These are phyloP conservation scores for Heliopora coerulea DNA, from an alignment of 92 coral and sea anemone genomes.

Conservation along the genomic window DNA sequence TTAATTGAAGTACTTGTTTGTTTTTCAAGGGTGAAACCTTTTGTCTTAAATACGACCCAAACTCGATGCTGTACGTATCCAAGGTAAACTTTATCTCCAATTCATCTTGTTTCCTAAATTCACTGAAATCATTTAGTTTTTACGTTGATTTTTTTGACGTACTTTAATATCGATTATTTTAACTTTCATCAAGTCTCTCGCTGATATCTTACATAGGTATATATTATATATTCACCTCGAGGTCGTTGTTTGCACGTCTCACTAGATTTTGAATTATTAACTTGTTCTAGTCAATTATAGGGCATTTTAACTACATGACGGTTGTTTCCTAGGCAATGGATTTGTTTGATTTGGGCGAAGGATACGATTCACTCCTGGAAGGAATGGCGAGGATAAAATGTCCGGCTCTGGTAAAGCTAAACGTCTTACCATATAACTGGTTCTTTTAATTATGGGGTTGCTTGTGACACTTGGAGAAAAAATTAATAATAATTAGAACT, in stretches of 20 bases:
- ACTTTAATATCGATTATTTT: neutral
- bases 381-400: conserved; percentile 81
- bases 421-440: too few relatives aligned
- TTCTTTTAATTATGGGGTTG: too few relatives aligned
- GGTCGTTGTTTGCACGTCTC: too few relatives aligned
- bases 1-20: neutral
- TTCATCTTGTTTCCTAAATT: too few relatives aligned
- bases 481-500: too few relatives aligned
- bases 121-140: too few relatives aligned
- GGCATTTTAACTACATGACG: too few relatives aligned
- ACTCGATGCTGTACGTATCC: conserved; percentile 84
- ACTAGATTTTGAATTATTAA: too few relatives aligned
- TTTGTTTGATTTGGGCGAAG: conserved; percentile 92
- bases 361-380: conserved; percentile 68
- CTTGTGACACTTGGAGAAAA: too few relatives aligned
- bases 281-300: too few relatives aligned
- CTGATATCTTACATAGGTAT: too few relatives aligned
- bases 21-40: conserved; percentile 80
- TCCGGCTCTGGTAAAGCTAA: conserved; percentile 75
- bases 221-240: too few relatives aligned
- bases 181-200: neutral
- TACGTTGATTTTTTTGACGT: neutral
- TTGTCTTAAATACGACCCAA: conserved; percentile 91
- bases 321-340: conserved; percentile 99
- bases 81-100: conserved; percentile 82